Evolutionary conservation across 35 echinoderm and acorn worm genomes (phyloP).

Genomic region (Ophiothrix spiculata): DNA sequence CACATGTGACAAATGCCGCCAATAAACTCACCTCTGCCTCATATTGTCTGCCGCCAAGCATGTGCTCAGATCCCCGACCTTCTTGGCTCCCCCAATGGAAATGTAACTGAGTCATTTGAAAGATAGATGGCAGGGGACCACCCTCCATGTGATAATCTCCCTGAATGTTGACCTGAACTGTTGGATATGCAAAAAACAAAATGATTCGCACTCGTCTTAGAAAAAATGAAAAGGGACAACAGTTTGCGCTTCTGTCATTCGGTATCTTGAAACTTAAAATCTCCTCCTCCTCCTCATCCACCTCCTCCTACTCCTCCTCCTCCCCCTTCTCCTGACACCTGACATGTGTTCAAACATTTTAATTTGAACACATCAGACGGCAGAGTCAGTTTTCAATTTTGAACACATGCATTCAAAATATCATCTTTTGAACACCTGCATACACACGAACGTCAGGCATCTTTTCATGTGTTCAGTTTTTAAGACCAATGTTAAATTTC

Average conservation of each 20-base stretch:
- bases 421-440: no score
- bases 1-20: no score
- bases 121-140: conserved; percentile 42
- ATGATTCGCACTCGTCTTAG: neutral
- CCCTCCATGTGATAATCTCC: conserved; percentile 52
- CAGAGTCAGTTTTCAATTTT: no score
- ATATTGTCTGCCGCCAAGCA: conserved; percentile 35
- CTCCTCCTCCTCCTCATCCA: neutral
- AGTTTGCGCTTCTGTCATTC: neutral
- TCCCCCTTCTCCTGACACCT: no score
- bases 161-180: neutral
- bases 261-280: neutral
- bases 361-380: no score
- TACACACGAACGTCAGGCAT: no score
- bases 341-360: no score
- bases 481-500: no score
- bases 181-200: neutral
- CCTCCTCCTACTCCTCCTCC: no score
- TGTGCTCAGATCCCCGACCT: conserved; percentile 72
- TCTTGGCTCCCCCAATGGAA: conserved; percentile 80
- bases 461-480: no score
- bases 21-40: conserved; percentile 65
- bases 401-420: no score
- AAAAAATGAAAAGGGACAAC: neutral
- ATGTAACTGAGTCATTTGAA: conserved; percentile 74